A percentile compares a stretch with the other conserved stretches of the same genome.
Evolutionary conservation across 2,797 vertebrate genomes (phyloP).

Genomic region (Columba guinea): DNA sequence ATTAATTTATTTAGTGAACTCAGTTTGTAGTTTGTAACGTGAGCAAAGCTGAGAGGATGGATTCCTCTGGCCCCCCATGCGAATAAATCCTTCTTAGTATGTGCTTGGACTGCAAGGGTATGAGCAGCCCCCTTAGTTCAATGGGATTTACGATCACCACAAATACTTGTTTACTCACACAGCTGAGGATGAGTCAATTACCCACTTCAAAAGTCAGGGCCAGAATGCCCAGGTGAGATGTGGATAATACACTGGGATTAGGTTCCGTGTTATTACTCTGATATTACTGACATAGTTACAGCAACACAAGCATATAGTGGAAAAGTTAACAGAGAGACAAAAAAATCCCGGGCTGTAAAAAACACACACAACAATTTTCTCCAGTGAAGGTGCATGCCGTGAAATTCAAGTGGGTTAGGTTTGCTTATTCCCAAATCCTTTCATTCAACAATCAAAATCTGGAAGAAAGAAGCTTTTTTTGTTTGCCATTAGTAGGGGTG

Average conservation of each 20-base stretch:
- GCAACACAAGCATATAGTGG: neutral
- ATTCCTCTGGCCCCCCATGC: neutral
- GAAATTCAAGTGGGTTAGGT: constrained; percentile 25
- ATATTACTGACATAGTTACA: neutral
- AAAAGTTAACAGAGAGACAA: neutral
- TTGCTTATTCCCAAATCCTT: constrained; percentile 19
- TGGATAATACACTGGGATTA: neutral
- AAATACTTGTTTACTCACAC: neutral
- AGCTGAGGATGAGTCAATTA: neutral
- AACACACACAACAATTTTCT: neutral
- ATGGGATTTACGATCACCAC: neutral
- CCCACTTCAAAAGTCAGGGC: neutral
- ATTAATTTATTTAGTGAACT: neutral
- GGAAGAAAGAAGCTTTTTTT: constrained; percentile 4
- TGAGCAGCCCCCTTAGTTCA: neutral
- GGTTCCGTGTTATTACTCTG: neutral
- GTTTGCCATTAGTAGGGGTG: neutral
- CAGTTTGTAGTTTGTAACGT: neutral
- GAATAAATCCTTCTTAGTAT: neutral
- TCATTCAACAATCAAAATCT: constrained; percentile 40
- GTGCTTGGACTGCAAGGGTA: neutral
- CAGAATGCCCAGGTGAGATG: neutral
- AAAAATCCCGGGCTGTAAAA: neutral
- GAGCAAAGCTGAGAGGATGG: neutral
- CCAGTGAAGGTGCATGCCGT: neutral